Percentiles rank a stretch among this genome's conserved stretches.
These are phyloP conservation scores for Aramus guarauna DNA, from an alignment of 2,113 vertebrate genomes.

Conservation along the genomic window DNA sequence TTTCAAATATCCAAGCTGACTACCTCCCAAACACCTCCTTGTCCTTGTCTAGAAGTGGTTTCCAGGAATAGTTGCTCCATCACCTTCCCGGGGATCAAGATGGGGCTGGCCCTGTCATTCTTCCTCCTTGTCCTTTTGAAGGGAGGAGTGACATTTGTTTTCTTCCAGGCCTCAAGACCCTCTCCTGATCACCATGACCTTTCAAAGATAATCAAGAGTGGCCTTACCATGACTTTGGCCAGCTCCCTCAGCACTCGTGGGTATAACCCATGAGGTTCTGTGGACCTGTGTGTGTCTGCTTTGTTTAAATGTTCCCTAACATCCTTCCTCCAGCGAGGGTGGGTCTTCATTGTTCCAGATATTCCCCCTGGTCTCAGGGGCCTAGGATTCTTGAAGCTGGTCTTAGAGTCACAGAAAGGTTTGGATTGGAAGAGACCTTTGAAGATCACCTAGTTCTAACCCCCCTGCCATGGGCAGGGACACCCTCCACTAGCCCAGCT, in stretches of 20 bases:
- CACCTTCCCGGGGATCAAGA: background rate
- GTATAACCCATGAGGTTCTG: no score
- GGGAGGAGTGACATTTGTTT: background rate
- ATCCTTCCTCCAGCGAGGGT: background rate
- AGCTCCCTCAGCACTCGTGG: background rate
- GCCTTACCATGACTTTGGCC: background rate
- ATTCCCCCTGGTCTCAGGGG: background rate
- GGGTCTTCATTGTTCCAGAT: background rate
- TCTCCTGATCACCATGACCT: accelerated
- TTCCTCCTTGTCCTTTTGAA: background rate
- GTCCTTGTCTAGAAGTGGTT: background rate
- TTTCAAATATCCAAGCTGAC: background rate
- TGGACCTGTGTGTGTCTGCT: background rate
- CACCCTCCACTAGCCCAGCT: background rate
- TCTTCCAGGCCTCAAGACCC: background rate
- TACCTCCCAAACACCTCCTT: background rate
- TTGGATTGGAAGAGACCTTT: background rate
- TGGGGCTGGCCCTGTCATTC: background rate
- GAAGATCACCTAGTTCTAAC: background rate
- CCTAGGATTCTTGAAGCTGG: background rate
- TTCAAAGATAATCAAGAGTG: background rate
- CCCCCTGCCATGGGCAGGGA: background rate
- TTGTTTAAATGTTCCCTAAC: background rate
- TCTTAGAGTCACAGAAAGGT: background rate
- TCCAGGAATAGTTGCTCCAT: background rate